Evolutionary conservation across 2,888 invertebrate species (phyloP), one percentile per base, ranked within the genome.

Genomic region (Mayetiola destructor): DNA sequence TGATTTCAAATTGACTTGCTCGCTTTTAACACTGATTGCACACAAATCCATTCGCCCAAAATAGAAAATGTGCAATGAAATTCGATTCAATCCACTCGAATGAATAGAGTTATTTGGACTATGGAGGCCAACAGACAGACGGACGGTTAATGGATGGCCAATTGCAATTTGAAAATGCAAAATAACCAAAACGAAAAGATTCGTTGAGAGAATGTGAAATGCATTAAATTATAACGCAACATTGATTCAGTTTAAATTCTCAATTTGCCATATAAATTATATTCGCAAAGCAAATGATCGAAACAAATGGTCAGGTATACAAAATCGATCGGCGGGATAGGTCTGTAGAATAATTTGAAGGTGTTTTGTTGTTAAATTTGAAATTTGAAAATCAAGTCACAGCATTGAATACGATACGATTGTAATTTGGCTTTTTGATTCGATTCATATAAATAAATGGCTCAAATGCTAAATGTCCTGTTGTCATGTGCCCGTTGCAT

Each of bases 321-420:
- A n/a, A n/a, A n/a, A n/a, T n/a, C n/a, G n/a, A n/a, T n/a, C n/a
- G n/a, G n/a, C n/a, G n/a, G n/a, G n/a, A n/a, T n/a, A n/a, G n/a
- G n/a, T n/a, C n/a, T n/a, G n/a, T n/a, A 48, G 48, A 42, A 48
- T 48, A 6, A 48, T 48, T 48, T 48, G 48, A 48, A 48, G 48
- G 48, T 48, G 48, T 48, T 48, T n/a, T n/a, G n/a, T n/a, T n/a
- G n/a, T n/a, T n/a, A n/a, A n/a, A 48, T 48, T 48, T 23, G 48
- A 27, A 42, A n/a, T 27, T 27, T 12, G 3, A 16, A 37, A 12
- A 37, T 14, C n/a, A n/a, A 27, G 18, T 27, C n/a, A 27, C 48
- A 48, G 27, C 27, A 48, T 48, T 48, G 48, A 23, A 12, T 14
- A 27, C 48, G 27, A 12, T 14, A 27, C 48, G 27, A 48, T 48